These are phyloP conservation scores for Nyleta sp. DNA, from an alignment of 2,888 invertebrate genomes.

Conservation along the genomic window DNA sequence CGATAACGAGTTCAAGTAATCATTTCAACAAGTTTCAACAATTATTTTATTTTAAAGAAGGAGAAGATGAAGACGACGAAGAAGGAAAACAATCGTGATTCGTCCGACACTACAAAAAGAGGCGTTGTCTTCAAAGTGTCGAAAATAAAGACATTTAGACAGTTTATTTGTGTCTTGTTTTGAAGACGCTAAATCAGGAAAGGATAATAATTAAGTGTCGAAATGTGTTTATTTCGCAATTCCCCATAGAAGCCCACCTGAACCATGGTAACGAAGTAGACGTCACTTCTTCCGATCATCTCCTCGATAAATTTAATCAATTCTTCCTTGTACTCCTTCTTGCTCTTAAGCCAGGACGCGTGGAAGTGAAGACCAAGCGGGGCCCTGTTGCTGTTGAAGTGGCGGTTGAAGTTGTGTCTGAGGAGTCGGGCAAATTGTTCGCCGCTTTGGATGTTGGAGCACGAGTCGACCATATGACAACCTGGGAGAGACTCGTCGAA, in stretches of 20 bases:
- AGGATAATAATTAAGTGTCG: too few species aligned
- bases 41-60: too few species aligned
- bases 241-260: slow-evolving; percentile 82
- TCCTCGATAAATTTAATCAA: slow-evolving; percentile 97
- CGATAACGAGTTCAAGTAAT: neutral
- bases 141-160: too few species aligned
- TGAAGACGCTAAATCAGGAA: too few species aligned
- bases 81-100: too few species aligned
- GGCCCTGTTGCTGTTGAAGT: slow-evolving; percentile 96
- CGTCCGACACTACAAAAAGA: too few species aligned
- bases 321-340: slow-evolving; percentile 96
- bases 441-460: slow-evolving; percentile 95
- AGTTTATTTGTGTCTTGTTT: too few species aligned
- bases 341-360: slow-evolving; percentile 97
- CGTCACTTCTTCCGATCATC: slow-evolving; percentile 92
- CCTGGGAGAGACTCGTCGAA: slow-evolving; percentile 97
- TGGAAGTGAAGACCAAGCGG: slow-evolving; percentile 97
- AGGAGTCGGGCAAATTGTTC: slow-evolving; percentile 95
- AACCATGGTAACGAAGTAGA: slow-evolving; percentile 96
- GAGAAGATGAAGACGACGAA: too few species aligned
- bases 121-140: too few species aligned
- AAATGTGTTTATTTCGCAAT: too few species aligned
- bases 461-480: slow-evolving; percentile 97
- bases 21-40: neutral
- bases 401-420: slow-evolving; percentile 97